Evolutionary conservation across 2,797 vertebrate species (phyloP).

Genomic region (Acrossocheilus wenchowensis): DNA sequence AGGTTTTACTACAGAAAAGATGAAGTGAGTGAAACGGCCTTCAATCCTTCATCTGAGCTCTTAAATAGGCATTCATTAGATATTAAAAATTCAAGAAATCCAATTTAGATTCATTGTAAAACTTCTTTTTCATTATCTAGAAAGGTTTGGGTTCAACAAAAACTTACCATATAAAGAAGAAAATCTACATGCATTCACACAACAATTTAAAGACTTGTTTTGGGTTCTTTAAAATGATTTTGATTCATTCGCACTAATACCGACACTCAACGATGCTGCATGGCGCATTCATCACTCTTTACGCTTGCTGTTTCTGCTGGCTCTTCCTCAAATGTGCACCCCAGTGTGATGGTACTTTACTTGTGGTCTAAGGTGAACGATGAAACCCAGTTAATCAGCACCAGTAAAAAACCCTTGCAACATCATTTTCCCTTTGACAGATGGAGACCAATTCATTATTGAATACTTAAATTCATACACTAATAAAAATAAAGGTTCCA

Average conservation of each 20-base stretch:
- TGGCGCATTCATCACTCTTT: not conserved
- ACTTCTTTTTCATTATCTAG: not conserved
- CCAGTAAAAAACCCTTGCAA: not conserved
- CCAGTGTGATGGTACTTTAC: slow-evolving; percentile 3
- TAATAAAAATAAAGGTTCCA: not conserved
- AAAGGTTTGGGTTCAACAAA: not conserved
- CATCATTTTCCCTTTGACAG: not conserved
- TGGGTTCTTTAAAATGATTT: not conserved
- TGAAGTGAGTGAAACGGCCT: not conserved
- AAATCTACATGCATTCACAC: not conserved
- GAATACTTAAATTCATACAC: not conserved
- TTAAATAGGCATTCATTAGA: not conserved
- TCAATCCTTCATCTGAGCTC: not conserved
- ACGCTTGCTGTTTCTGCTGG: not conserved
- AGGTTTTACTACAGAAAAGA: no score
- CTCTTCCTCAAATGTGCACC: not conserved
- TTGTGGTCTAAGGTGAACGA: not conserved
- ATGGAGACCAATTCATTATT: not conserved
- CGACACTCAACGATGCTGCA: not conserved
- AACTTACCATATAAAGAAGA: not conserved
- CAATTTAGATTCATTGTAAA: not conserved
- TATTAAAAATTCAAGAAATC: not conserved
- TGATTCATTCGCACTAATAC: not conserved
- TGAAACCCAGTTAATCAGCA: not conserved
- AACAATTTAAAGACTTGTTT: not conserved